These are phyloP conservation scores for Thalassarche chlororhynchos DNA, from an alignment of 2,113 vertebrate species.

Conservation along the genomic window DNA sequence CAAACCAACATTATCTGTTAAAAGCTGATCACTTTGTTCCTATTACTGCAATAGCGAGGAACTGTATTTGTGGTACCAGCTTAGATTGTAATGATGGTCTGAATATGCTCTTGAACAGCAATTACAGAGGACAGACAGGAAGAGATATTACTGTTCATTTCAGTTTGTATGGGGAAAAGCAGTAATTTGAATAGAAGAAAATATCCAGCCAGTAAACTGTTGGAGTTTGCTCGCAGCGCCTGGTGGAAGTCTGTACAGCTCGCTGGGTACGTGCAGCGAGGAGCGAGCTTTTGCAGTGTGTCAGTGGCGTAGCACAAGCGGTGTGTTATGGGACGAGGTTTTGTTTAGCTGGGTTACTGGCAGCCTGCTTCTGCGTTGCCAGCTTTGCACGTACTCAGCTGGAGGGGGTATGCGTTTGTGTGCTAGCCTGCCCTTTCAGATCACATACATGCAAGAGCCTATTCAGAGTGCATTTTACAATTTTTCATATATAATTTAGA, in stretches of 20 bases:
- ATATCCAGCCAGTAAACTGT: constrained; percentile 21
- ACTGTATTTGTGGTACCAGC: neutral
- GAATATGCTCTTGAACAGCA: constrained; percentile 18
- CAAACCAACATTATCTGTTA: constrained; percentile 10
- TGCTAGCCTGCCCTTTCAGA: neutral
- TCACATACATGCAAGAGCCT: neutral
- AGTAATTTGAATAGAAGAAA: constrained; percentile 36
- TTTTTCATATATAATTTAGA: constrained; percentile 19
- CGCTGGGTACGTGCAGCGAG: neutral
- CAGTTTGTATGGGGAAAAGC: constrained; percentile 17
- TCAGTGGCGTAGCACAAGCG: neutral
- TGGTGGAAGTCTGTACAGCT: neutral
- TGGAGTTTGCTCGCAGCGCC: constrained; percentile 2
- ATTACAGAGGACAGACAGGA: neutral
- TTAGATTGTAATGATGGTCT: constrained; percentile 18
- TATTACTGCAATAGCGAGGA: constrained; percentile 29
- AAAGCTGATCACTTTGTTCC: neutral
- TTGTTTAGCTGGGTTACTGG: neutral
- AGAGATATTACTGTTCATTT: neutral
- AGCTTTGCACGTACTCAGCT: neutral
- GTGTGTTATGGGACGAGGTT: neutral
- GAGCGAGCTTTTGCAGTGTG: neutral
- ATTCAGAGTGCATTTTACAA: neutral
- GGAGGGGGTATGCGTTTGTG: neutral
- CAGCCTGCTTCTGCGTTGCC: neutral